Evolutionary conservation across 2,888 invertebrate species (phyloP), one percentile per base, ranked within the genome.

Genomic region (Leptothorax acervorum): DNA sequence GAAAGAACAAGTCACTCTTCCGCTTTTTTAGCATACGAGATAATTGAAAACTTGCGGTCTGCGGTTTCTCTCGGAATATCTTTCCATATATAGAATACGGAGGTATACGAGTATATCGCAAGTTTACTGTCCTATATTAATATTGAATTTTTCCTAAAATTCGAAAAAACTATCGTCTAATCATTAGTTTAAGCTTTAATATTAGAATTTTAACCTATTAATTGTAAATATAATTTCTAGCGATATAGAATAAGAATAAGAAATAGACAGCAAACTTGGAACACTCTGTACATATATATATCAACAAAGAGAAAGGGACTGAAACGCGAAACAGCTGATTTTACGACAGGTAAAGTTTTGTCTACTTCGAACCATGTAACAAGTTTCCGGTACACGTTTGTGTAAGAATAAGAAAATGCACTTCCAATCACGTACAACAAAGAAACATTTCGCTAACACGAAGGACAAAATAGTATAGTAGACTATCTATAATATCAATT

Each of bases 301-400:
- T 6, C 3, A 45, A 42, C 39, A 23, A 45, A 63, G 42, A 63
- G 62, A 82, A 82, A 82, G 82, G 82, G 15, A 62, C 6, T 53
- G 31, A 81, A 82, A 79, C 53, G 70, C 57, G 23, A 76, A 42
- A 65, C 81, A 82, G 81, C 60, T 74, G 35, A 68, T 66, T 68
- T 60, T 82, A 82, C 57, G 74, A 73, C 63, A 57, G 31, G 71
- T 45, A 60, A 79, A 66, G 23, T 79, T 45, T 71, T 53, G 51
- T 81, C 85, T 86, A 84, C 60, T 48, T 57, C 4, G 57, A 86
- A 71, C 23, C 45, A 55, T 82, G 63, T 82, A 83, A 83, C 71
- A 70, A 82, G 48, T 71, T 83, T 83, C 71, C 71, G 82, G 35
- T 82, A 82, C 63, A 76, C 35, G 45, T 62, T 63, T 11, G 53